Base-by-base conservation (phyloP, 1,140 invertebrate genomes). In the Colletes latitarsis region DNA sequence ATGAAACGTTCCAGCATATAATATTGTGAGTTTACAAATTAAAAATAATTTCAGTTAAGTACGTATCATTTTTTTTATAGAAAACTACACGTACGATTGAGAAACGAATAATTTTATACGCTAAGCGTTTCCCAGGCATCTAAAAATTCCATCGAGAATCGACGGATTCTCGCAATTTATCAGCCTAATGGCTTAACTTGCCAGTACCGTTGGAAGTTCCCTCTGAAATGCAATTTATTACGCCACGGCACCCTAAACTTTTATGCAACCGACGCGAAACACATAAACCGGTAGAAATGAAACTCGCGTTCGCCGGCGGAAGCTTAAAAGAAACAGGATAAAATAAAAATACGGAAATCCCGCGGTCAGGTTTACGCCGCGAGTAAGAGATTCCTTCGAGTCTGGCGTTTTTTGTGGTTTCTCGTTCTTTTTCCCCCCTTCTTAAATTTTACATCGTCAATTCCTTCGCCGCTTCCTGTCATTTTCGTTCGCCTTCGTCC, bases 361-460 rank as follows among this genome's bases (percentile, higher is more conserved):
- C 55, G 49, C 52, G 19, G 68, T 30, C 9, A 62, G 41, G 76
- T 78, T 71, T 72, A 78, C 58, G n/a, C 41, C 15, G 14, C 9
- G 19, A n/a, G 43, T 8, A 21, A 41, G 39, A 57, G 62, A 41
- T 69, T 14, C 17, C 41, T 46, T 21, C 17, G 14, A 6, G 19
- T 46, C 43, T 46, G 39, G 6, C 15, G 53, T 49, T 30, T 77
- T 69, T 77, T 53, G 9, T 43, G 43, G 49, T 9, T 30, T 30
- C 17, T 17, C 4, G 30, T 15, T 41, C 8, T 75, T 41, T 12
- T 14, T 52, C 14, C 68, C 19, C 46, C 46, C 30, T 70, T 60
- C 21, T 60, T 53, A 21, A 41, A 60, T 52, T 60, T 53, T 75
- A n/a, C 71, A 75, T 60, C 63, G 63, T 52, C 66, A 21, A 66